A percentile compares a stretch with the other conserved stretches of the same genome.
These are phyloP conservation scores for Sphenopsis melanotis DNA, from an alignment of 2,797 vertebrate genomes.

Conservation along the genomic window DNA sequence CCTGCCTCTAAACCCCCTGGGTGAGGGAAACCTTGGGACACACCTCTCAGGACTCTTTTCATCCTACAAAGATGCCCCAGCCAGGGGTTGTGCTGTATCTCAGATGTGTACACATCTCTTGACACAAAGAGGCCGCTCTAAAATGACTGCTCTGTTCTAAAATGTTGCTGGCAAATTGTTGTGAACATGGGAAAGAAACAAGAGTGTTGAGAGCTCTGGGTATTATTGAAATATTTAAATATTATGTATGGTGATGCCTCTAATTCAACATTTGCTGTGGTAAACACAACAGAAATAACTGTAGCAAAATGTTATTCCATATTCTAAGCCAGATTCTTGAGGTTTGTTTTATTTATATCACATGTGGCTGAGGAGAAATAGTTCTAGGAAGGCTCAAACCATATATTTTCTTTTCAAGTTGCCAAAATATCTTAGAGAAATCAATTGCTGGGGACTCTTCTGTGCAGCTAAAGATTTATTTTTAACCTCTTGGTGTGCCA, in stretches of 20 bases:
- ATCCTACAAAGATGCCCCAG: background rate
- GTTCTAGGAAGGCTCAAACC: constrained; percentile 18
- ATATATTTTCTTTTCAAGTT: constrained; percentile 36
- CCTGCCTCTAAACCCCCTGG: background rate
- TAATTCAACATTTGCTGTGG: constrained; percentile 54
- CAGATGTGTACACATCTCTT: background rate
- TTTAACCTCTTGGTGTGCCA: constrained; percentile 36
- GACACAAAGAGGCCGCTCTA: background rate
- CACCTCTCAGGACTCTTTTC: background rate
- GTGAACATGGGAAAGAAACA: constrained; percentile 36
- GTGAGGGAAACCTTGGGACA: background rate
- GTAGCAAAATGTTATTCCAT: constrained; percentile 50
- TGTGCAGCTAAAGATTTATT: constrained; percentile 24
- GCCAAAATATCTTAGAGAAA: constrained; percentile 40
- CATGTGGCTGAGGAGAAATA: constrained; percentile 29
- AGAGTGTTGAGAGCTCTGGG: constrained; percentile 26
- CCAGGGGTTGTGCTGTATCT: background rate
- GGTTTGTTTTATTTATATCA: constrained; percentile 62
- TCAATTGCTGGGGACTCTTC: constrained; percentile 17
- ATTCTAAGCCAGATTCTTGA: constrained; percentile 59
- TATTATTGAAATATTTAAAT: constrained; percentile 49
- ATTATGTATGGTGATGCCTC: constrained; percentile 10
- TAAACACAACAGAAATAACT: constrained; percentile 44
- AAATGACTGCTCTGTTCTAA: constrained; percentile 4
- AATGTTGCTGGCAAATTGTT: background rate